Evolutionary conservation across 2,113 vertebrate species (phyloP).

Genomic region (Cottus gobio): DNA sequence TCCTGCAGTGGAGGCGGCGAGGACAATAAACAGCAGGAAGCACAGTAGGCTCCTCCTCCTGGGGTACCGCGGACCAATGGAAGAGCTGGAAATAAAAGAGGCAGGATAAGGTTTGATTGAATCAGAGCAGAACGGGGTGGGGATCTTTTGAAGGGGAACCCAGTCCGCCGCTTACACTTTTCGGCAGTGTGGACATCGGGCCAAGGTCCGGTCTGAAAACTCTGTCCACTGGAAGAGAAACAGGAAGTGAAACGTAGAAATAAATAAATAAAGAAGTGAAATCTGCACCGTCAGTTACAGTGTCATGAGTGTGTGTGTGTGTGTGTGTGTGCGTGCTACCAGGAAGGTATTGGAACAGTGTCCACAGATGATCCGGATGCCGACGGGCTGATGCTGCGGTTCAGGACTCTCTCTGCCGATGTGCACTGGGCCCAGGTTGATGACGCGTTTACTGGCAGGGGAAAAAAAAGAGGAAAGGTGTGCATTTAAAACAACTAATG

Average conservation of each 20-base stretch:
- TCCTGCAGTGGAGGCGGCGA: conserved; percentile 82
- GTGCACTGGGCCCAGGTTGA: conserved; percentile 80
- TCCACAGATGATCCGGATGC: conserved; percentile 78
- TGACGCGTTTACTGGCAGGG: conserved; percentile 76
- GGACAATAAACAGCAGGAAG: conserved; percentile 84
- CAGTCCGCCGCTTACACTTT: no score
- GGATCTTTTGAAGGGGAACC: no score
- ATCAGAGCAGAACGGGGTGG: no score
- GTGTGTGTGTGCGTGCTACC: conserved; percentile 55
- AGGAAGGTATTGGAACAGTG: conserved; percentile 81
- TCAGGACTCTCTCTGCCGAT: conserved; percentile 68
- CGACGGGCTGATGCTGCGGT: conserved; percentile 68
- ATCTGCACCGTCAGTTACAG: background rate
- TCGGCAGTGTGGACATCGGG: conserved; percentile 90
- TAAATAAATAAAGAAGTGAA: background rate
- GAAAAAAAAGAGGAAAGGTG: background rate
- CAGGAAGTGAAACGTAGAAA: background rate
- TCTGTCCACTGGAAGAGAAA: conserved; percentile 86
- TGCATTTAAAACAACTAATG: background rate
- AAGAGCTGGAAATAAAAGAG: conserved; percentile 82
- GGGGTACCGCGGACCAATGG: conserved; percentile 88
- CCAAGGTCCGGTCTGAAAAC: conserved; percentile 88
- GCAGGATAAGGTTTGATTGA: background rate
- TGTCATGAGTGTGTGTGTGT: background rate
- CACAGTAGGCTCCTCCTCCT: conserved; percentile 87